Conservation (phyloP, 2,888 invertebrate species). For the Ophonus ardosiacus region DNA sequence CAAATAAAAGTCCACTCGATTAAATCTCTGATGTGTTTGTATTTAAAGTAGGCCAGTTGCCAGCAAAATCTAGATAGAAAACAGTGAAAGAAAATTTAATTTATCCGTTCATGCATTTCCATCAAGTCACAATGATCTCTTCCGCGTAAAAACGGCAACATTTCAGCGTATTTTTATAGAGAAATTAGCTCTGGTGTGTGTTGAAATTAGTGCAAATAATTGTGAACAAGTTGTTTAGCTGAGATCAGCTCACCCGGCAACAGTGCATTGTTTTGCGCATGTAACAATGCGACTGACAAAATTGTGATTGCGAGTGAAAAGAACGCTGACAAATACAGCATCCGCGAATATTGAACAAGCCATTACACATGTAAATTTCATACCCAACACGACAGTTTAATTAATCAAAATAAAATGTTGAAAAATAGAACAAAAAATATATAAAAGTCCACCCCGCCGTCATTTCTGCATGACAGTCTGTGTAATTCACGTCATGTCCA, state of each 20-base stretch:
- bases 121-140: not conserved
- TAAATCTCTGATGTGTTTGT: not conserved
- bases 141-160: not conserved
- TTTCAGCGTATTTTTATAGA: not conserved
- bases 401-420: constrained; percentile 57
- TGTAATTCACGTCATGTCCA: constrained; percentile 55
- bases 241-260: constrained; percentile 11
- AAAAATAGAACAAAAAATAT: constrained; percentile 54
- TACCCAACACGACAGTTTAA: constrained; percentile 48
- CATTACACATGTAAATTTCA: constrained; percentile 58
- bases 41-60: not conserved
- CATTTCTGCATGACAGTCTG: constrained; percentile 55
- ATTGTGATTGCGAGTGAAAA: constrained; percentile 45
- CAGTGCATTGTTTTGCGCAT: constrained; percentile 1
- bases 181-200: not conserved
- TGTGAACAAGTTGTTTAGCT: constrained; percentile 26
- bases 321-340: constrained; percentile 53
- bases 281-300: constrained; percentile 34
- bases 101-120: not conserved
- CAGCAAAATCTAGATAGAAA: not conserved
- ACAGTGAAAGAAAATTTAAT: not conserved
- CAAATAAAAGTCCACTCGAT: not conserved
- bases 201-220: constrained; percentile 26
- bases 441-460: constrained; percentile 44
- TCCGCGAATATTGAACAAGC: constrained; percentile 45